phyloP scores from a whole-genome alignment of 1,140 invertebrate species.

The Aricia agestis region DNA sequence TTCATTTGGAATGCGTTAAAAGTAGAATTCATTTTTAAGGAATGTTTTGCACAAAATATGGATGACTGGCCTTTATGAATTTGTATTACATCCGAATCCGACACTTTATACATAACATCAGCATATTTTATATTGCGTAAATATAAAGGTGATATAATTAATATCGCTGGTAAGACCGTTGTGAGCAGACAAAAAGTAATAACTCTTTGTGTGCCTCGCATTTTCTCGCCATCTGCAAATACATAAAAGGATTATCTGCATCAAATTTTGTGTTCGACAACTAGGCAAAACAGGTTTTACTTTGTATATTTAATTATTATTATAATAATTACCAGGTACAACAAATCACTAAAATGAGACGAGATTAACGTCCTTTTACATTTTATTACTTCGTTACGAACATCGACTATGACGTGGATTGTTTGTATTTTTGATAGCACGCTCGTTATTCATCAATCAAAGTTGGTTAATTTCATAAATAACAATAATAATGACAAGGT shows the following conservation, averaged over 20 bases:
- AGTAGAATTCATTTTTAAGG: conserved; percentile 84
- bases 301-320: no score
- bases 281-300: not conserved
- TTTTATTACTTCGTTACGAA: no score
- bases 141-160: conserved; percentile 85
- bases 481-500: no score
- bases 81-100: conserved; percentile 88
- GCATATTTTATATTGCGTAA: conserved; percentile 83
- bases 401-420: no score
- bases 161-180: conserved; percentile 81
- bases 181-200: conserved; percentile 85
- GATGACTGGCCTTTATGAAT: conserved; percentile 86
- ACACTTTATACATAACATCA: conserved; percentile 84
- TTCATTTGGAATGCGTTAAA: conserved; percentile 90
- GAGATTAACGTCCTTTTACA: no score
- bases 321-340: not conserved
- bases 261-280: not conserved
- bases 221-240: conserved; percentile 80
- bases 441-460: no score
- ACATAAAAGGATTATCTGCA: conserved; percentile 31
- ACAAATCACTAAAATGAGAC: not conserved
- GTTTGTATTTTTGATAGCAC: no score
- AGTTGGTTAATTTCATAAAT: no score
- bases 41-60: conserved; percentile 87
- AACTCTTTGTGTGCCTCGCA: conserved; percentile 85